Evolutionary conservation across 2,888 invertebrate genomes (phyloP).

Genomic region (Phaedon cochleariae): DNA sequence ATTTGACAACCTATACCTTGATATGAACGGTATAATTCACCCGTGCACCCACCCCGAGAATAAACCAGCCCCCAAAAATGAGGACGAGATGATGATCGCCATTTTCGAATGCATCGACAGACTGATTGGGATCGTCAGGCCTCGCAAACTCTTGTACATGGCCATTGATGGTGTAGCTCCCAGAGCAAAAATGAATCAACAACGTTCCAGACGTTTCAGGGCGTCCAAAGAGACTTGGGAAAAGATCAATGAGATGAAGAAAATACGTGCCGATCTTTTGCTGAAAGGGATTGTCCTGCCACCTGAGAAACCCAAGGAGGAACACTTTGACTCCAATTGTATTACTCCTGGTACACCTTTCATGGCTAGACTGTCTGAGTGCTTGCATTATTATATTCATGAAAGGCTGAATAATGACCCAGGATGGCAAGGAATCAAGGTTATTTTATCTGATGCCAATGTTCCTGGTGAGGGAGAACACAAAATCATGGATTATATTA

Average conservation of each 20-base stretch:
- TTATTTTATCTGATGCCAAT: conserved; percentile 97
- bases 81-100: conserved; percentile 99
- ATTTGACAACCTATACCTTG: conserved; percentile 86
- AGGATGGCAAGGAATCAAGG: conserved; percentile 91
- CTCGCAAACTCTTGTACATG: conserved; percentile 95
- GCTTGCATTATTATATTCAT: conserved; percentile 89
- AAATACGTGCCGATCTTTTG: conserved; percentile 78
- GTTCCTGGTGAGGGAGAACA: conserved; percentile 87
- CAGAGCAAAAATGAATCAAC: conserved; percentile 99
- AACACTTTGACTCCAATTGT: conserved; percentile 98
- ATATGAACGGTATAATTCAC: conserved; percentile 92
- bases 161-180: conserved; percentile 99
- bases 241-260: conserved; percentile 85
- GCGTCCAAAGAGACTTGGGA: conserved; percentile 95
- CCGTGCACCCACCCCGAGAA: conserved; percentile 99
- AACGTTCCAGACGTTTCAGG: conserved; percentile 94
- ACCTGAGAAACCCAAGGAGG: conserved; percentile 87
- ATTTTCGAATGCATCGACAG: conserved; percentile 99
- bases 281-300: conserved; percentile 78
- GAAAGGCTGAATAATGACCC: conserved; percentile 90
- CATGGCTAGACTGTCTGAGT: conserved; percentile 88
- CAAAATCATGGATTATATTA: conserved; percentile 99
- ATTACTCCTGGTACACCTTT: conserved; percentile 99
- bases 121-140: conserved; percentile 90
- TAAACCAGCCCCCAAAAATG: conserved; percentile 95